Conservation (phyloP, 2,113 vertebrate species). For the Microcebus tavaratra region DNA sequence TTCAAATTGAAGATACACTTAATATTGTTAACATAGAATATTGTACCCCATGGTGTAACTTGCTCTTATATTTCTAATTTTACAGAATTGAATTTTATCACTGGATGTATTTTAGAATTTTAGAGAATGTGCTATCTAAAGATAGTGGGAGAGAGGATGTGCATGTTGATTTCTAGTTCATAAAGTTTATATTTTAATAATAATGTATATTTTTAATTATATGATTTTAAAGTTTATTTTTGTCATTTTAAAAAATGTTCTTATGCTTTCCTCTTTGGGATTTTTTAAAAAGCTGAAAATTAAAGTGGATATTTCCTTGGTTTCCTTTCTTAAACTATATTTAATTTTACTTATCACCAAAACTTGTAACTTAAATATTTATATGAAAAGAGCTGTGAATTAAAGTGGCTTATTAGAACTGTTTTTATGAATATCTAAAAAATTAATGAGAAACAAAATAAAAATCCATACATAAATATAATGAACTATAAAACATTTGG, state of each 20-base stretch:
- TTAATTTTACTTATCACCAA: not conserved
- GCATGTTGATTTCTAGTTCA: not conserved
- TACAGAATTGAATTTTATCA: not conserved
- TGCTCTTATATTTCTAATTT: not conserved
- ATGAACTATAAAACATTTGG: too few species aligned
- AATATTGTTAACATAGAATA: not conserved
- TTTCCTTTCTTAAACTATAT: not conserved
- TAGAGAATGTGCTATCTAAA: not conserved
- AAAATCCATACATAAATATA: too few species aligned
- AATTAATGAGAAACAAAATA: not conserved
- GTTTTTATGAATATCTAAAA: not conserved
- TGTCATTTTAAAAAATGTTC: not conserved
- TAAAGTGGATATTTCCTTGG: not conserved
- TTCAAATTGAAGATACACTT: not conserved
- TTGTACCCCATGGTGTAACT: not conserved
- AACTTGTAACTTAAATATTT: not conserved
- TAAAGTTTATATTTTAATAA: not conserved
- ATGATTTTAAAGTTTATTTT: not conserved
- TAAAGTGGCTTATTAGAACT: not conserved
- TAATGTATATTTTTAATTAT: not conserved
- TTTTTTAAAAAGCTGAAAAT: not conserved
- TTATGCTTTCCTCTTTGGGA: not conserved
- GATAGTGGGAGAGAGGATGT: accelerated
- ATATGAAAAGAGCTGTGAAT: not conserved
- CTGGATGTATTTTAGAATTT: not conserved